Conservation (phyloP, 2,113 vertebrate species). For the Bathybates hornii region DNA sequence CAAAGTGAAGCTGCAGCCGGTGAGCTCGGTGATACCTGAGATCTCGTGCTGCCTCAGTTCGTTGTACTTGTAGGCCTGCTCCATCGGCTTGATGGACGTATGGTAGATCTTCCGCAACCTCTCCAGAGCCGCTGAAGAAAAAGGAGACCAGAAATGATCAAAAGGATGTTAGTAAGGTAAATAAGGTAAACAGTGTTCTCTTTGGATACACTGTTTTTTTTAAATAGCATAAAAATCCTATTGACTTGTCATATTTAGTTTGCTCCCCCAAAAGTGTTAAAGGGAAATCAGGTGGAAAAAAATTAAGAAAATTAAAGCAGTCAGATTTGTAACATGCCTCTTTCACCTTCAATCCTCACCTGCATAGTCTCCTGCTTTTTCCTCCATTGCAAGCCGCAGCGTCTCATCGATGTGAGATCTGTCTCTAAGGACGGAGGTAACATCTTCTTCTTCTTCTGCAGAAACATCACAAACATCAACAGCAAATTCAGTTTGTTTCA, state of each 20-base stretch:
- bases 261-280: not conserved
- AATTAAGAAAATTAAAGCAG: not conserved
- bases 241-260: not conserved
- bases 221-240: not conserved
- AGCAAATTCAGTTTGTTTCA: not conserved
- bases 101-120: slow-evolving; percentile 92
- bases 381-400: slow-evolving; percentile 84
- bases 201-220: not conserved
- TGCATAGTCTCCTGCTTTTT: slow-evolving; percentile 84
- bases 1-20: not conserved
- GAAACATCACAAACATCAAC: not conserved
- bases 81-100: slow-evolving; percentile 91
- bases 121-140: slow-evolving; percentile 78
- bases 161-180: not conserved
- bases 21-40: slow-evolving; percentile 77
- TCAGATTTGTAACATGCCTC: not conserved
- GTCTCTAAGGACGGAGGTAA: slow-evolving; percentile 76
- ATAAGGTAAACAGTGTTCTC: not conserved
- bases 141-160: not conserved
- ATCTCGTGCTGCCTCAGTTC: slow-evolving; percentile 96
- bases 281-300: not conserved
- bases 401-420: slow-evolving; percentile 91
- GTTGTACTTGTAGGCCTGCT: slow-evolving; percentile 96
- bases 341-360: slow-evolving; percentile 62
- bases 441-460: slow-evolving; percentile 82